Conservation (phyloP, 2,888 invertebrate species). For the Dolomedes plantarius region DNA sequence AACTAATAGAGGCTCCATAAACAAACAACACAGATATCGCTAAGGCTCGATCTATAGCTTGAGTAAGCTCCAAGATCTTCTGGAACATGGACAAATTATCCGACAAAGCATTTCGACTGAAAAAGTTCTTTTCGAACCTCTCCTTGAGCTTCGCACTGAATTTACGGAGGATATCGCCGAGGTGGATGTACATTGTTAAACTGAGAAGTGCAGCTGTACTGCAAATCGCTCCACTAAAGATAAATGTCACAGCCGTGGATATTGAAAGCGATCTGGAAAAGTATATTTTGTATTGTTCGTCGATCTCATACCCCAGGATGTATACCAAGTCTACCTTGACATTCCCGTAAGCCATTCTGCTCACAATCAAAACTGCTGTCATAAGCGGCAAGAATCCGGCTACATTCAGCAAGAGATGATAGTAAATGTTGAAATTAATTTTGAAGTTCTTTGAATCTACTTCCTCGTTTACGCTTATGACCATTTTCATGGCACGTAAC, state of each 20-base stretch:
- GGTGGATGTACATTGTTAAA: not conserved
- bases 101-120: not conserved
- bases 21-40: slow-evolving; percentile 16
- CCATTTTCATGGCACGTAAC: not conserved
- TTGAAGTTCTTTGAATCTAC: not conserved
- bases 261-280: not conserved
- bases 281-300: not conserved
- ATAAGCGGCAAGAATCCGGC: not conserved
- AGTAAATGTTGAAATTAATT: not conserved
- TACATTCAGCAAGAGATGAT: not conserved
- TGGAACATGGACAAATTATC: slow-evolving; percentile 18
- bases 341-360: not conserved
- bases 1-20: slow-evolving; percentile 18
- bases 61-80: not conserved
- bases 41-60: slow-evolving; percentile 20
- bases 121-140: not conserved
- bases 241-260: not conserved
- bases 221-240: not conserved
- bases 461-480: not conserved
- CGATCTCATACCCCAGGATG: not conserved
- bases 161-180: not conserved
- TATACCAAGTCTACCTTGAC: not conserved
- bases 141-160: slow-evolving; percentile 3
- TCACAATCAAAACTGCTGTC: not conserved
- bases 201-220: slow-evolving; percentile 15